Conservation (phyloP, 1,140 invertebrate genomes). For the Drosophila athabasca region DNA sequence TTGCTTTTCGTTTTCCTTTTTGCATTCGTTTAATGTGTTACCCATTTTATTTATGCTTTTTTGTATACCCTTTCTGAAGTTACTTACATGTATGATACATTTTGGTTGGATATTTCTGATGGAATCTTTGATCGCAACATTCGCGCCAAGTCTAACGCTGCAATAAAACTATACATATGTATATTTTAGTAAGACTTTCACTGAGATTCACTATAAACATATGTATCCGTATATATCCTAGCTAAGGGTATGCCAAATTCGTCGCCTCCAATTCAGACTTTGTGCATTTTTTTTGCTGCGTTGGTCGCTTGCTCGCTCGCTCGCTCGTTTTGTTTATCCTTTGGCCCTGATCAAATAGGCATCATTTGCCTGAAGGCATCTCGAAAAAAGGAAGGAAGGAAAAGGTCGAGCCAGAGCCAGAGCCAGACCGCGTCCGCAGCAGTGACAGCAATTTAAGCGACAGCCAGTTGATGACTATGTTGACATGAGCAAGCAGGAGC, state of each 20-base stretch:
- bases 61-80: not conserved
- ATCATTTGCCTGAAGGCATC: slow-evolving; percentile 74
- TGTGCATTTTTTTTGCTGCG: slow-evolving; percentile 26
- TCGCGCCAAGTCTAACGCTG: no score
- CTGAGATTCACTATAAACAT: no score
- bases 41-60: slow-evolving; percentile 28
- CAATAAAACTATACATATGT: no score
- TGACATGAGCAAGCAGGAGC: slow-evolving; percentile 50
- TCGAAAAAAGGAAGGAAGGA: slow-evolving; percentile 47
- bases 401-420: slow-evolving; percentile 40
- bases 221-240: no score
- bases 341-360: slow-evolving; percentile 78
- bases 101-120: not conserved
- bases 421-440: slow-evolving; percentile 41
- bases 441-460: slow-evolving; percentile 76
- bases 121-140: no score
- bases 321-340: slow-evolving; percentile 69
- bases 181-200: no score
- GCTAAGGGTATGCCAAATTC: not conserved
- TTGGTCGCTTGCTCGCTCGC: slow-evolving; percentile 21
- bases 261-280: not conserved
- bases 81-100: no score
- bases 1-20: slow-evolving; percentile 12
- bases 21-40: slow-evolving; percentile 12
- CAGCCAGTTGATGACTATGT: slow-evolving; percentile 77